These are phyloP conservation scores for Hetaerina titia DNA, from an alignment of 2,888 invertebrate genomes.

Conservation along the genomic window DNA sequence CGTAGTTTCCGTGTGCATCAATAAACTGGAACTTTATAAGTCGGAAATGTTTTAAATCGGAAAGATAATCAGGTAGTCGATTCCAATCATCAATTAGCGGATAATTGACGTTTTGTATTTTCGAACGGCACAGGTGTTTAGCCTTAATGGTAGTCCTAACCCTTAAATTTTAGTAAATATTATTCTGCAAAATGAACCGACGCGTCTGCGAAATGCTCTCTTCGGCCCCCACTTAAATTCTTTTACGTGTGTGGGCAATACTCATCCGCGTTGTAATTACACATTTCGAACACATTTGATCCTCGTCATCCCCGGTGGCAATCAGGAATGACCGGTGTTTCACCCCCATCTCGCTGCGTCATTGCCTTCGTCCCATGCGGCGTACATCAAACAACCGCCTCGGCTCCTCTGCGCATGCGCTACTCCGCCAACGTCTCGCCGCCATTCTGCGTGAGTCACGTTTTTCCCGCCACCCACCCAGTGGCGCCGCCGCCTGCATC, in stretches of 20 bases:
- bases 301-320: not conserved
- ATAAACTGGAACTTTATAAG: too few relatives aligned
- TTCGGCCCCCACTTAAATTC: too few relatives aligned
- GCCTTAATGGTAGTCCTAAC: too few relatives aligned
- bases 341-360: not conserved
- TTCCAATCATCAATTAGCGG: too few relatives aligned
- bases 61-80: too few relatives aligned
- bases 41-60: too few relatives aligned
- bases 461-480: conserved; percentile 64
- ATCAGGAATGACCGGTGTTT: not conserved
- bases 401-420: not conserved
- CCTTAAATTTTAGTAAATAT: too few relatives aligned
- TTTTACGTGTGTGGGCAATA: not conserved
- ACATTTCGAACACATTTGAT: not conserved
- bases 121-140: too few relatives aligned
- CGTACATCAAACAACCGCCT: not conserved
- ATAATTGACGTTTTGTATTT: too few relatives aligned
- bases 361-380: conserved; percentile 41
- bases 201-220: too few relatives aligned
- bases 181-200: too few relatives aligned
- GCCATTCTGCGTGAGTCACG: conserved; percentile 66
- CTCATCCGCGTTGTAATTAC: not conserved
- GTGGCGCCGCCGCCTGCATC: conserved; percentile 64
- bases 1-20: too few relatives aligned
- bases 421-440: not conserved